Evolutionary conservation across 2,797 vertebrate species (phyloP).

Genomic region (Kryptopterus vitreolus): DNA sequence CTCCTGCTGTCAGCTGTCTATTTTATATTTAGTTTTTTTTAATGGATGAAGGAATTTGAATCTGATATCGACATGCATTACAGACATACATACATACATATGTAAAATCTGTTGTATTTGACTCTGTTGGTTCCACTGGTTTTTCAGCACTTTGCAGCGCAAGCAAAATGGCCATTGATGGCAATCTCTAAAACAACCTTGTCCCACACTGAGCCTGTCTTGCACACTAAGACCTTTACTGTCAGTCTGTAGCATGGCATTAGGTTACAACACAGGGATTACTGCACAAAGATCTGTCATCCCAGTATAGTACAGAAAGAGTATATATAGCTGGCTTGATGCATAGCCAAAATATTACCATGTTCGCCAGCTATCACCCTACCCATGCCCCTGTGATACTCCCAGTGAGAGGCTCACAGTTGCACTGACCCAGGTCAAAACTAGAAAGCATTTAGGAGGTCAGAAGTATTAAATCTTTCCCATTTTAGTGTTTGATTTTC

Average conservation of each 20-base stretch:
- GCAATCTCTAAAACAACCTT: conserved; percentile 52
- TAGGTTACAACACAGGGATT: conserved; percentile 64
- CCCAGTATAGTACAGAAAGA: conserved; percentile 59
- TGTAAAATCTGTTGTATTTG: background rate
- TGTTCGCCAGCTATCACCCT: conserved; percentile 45
- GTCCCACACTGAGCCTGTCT: conserved; percentile 41
- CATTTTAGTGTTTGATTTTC: background rate
- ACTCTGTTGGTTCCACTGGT: background rate
- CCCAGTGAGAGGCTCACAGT: conserved; percentile 33
- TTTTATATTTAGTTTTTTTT: background rate
- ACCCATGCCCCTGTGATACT: conserved; percentile 38
- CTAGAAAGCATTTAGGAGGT: conserved; percentile 32
- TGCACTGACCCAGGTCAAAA: conserved; percentile 23
- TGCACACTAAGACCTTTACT: conserved; percentile 51
- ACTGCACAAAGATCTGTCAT: conserved; percentile 59
- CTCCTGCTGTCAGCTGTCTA: background rate
- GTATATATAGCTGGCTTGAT: conserved; percentile 61
- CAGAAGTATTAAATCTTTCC: conserved; percentile 1
- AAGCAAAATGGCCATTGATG: conserved; percentile 49
- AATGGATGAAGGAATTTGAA: background rate
- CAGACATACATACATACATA: background rate
- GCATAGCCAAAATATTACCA: conserved; percentile 55
- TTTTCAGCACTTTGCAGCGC: conserved; percentile 2
- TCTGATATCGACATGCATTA: no score
- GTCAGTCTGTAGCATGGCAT: conserved; percentile 59